Conservation (phyloP, 2,113 vertebrate species). For the Tupaia chinensis region DNA sequence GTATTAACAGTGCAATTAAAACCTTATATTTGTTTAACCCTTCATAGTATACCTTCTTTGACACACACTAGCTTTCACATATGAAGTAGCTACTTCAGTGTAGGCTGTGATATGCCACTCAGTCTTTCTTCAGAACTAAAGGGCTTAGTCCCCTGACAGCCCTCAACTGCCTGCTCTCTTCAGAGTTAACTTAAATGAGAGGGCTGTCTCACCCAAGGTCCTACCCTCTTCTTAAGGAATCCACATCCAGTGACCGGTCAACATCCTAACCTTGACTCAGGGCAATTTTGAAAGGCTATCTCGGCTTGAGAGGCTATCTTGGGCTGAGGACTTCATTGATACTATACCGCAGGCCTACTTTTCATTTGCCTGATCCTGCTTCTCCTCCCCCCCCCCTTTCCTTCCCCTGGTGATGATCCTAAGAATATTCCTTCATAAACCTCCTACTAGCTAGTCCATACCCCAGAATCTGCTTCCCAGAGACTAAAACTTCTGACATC, state of each 20-base stretch:
- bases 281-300: not conserved
- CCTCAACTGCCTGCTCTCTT: not conserved
- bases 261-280: not conserved
- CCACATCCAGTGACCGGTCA: not conserved
- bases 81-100: not conserved
- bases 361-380: not conserved
- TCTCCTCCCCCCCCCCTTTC: not conserved
- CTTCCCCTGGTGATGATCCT: not conserved
- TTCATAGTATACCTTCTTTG: not conserved
- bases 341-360: not conserved
- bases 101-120: not conserved
- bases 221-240: not conserved
- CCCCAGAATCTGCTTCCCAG: not conserved
- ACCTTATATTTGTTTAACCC: not conserved
- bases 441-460: not conserved
- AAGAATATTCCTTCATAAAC: not conserved
- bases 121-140: not conserved
- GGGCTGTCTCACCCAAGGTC: not conserved
- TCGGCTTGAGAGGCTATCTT: not conserved
- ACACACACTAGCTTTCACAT: not conserved
- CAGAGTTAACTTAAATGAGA: not conserved
- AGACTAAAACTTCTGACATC: not conserved
- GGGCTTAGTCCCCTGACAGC: not conserved
- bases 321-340: not conserved
- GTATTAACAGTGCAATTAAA: not conserved